Conservation (phyloP, 1,140 invertebrate species). For the Eriocheir sinensis region DNA sequence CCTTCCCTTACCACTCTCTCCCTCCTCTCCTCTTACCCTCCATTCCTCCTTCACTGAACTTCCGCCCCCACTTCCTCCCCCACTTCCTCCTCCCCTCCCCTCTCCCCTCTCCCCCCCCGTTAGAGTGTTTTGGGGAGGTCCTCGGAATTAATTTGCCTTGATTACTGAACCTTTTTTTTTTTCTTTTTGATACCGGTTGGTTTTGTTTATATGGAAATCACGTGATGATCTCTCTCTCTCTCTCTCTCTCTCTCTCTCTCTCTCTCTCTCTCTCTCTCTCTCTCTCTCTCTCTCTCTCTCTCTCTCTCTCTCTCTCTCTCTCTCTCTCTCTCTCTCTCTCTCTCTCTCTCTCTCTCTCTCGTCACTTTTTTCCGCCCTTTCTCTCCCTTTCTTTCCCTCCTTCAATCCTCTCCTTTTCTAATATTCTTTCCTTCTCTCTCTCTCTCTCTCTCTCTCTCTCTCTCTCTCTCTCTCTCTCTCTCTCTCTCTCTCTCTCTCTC, state of each 20-base stretch:
- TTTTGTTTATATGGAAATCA: constrained; percentile 27
- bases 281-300: neutral
- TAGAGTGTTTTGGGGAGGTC: neutral
- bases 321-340: neutral
- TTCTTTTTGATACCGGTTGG: no score
- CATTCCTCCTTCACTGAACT: no score
- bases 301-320: neutral
- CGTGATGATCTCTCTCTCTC: neutral
- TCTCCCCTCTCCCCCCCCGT: neutral
- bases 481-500: no score
- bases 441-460: no score
- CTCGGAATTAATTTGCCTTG: constrained; percentile 16
- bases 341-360: no score
- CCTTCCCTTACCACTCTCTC: neutral
- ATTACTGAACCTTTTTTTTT: neutral
- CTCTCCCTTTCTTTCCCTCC: no score
- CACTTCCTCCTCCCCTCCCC: neutral
- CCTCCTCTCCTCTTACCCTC: neutral
- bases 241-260: neutral
- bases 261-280: neutral
- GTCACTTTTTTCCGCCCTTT: no score
- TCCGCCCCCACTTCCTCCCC: neutral
- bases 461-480: no score
- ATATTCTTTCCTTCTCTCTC: neutral
- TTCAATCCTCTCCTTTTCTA: no score